phyloP scores from a whole-genome alignment of 2,888 invertebrate genomes.

The Acleris laterana region DNA sequence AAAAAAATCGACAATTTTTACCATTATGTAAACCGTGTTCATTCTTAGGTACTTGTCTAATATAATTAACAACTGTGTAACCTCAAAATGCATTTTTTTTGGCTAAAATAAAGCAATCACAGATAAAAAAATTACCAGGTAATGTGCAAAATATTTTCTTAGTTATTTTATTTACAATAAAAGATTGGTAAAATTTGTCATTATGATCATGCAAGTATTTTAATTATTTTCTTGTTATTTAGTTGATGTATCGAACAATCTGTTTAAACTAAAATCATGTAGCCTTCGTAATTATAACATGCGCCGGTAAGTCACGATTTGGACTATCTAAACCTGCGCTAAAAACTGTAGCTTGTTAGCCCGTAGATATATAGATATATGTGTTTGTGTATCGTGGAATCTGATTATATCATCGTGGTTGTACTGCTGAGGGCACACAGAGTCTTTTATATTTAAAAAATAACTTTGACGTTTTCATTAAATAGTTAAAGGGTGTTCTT shows the following conservation, averaged over 20 bases:
- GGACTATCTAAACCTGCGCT: conserved; percentile 68
- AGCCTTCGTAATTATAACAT: conserved; percentile 82
- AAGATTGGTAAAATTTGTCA: too few species aligned
- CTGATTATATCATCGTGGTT: conserved; percentile 73
- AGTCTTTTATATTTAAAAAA: neutral
- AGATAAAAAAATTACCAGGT: too few species aligned
- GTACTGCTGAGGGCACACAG: conserved; percentile 55
- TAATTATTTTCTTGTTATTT: neutral
- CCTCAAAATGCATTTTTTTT: too few species aligned
- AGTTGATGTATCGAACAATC: neutral
- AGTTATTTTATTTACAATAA: too few species aligned
- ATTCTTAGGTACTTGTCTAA: too few species aligned
- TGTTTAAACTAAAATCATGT: conserved; percentile 51
- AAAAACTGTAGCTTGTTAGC: conserved; percentile 45
- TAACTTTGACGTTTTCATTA: neutral
- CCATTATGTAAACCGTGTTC: too few species aligned
- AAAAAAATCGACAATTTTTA: too few species aligned
- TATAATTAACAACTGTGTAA: too few species aligned
- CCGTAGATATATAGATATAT: conserved; percentile 56
- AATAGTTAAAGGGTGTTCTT: too few species aligned
- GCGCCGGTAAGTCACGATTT: conserved; percentile 78
- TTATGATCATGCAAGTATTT: neutral
- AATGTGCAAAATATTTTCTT: too few species aligned
- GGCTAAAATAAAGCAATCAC: too few species aligned
- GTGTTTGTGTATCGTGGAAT: conserved; percentile 51